These are phyloP conservation scores for Microcebus murinus DNA, from an alignment of 2,113 vertebrate species.

Conservation along the genomic window DNA sequence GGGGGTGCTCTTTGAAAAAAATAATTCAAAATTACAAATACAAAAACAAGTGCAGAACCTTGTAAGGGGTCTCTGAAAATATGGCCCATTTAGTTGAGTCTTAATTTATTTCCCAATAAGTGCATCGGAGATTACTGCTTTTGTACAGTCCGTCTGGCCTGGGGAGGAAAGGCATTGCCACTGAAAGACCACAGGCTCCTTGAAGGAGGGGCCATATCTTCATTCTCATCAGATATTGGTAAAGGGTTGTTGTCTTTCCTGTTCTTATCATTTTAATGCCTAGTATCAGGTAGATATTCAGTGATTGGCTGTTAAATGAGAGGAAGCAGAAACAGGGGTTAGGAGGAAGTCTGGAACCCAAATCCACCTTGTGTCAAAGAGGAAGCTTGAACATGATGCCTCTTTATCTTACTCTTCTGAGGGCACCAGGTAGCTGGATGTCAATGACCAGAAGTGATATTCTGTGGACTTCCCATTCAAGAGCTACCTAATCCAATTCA, in stretches of 20 bases:
- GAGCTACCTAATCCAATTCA: not conserved
- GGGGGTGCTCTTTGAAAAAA: slow-evolving; percentile 39
- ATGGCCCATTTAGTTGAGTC: not conserved
- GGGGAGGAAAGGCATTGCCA: not conserved
- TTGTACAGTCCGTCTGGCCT: not conserved
- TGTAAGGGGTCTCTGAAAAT: not conserved
- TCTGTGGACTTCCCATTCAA: not conserved
- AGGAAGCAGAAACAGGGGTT: not conserved
- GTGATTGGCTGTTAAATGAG: not conserved
- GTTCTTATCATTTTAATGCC: not conserved
- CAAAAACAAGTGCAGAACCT: slow-evolving; percentile 29
- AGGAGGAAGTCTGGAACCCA: not conserved
- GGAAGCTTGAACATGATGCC: not conserved
- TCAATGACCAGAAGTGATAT: not conserved
- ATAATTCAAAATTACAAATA: slow-evolving; percentile 45
- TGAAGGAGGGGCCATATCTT: not conserved
- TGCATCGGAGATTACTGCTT: not conserved
- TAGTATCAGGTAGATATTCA: not conserved
- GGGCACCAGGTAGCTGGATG: not conserved
- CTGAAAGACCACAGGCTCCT: not conserved
- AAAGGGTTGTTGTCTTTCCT: not conserved
- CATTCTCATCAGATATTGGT: not conserved
- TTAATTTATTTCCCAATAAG: slow-evolving; percentile 3
- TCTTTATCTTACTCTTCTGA: not conserved
- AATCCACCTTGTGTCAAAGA: not conserved